Evolutionary conservation across 2,113 vertebrate genomes (phyloP), one percentile per base, ranked within the genome.

Genomic region (Zeus faber): DNA sequence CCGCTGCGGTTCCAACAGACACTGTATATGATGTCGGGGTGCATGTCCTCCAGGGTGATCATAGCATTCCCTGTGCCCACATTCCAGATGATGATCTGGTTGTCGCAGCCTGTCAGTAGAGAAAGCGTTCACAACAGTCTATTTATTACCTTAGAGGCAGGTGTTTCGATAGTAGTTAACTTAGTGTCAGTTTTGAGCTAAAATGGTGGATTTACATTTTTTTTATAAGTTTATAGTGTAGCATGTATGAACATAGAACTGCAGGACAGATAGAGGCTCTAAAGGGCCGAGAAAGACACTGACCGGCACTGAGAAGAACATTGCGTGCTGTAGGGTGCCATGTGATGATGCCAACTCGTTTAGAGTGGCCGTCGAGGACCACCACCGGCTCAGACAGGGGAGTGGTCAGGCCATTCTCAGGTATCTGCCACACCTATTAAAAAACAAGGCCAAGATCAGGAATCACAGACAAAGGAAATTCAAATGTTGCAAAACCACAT

Each of bases 311-410:
- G 9, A 99, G 93, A 53, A 98, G 93, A 57, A 98, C 85, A 0
- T 99, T 97, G 67, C 94, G 93, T 0, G 96, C 94, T 0, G 95
- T 97, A 0, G 96, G 96, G 25, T 99, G 96, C 96, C 96, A 99
- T 49, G 93, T 87, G 65, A 99, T 89, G 3, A 99, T 96, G 82
- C 96, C 96, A 0, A 99, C 96, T 2, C 95, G 84, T 83, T 98
- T 99, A 39, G 95, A 98, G 75, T 99, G 96, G 17, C 95, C 95
- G 77, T 99, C 94, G 70, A 99, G 70, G 24, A 93, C 85, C 10
- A 96, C 94, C 68, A 94, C 94, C 0, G 96, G 93, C 63, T 98
- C 95, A 0, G 93, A 88, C 85, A 99, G 79, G 29, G 93, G 70
- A 24, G 91, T 85, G n/a, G 93, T 88, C n/a, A 98, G 89, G 6